Evolutionary conservation across 2,888 invertebrate species (phyloP).

Genomic region (Alcis repandata): DNA sequence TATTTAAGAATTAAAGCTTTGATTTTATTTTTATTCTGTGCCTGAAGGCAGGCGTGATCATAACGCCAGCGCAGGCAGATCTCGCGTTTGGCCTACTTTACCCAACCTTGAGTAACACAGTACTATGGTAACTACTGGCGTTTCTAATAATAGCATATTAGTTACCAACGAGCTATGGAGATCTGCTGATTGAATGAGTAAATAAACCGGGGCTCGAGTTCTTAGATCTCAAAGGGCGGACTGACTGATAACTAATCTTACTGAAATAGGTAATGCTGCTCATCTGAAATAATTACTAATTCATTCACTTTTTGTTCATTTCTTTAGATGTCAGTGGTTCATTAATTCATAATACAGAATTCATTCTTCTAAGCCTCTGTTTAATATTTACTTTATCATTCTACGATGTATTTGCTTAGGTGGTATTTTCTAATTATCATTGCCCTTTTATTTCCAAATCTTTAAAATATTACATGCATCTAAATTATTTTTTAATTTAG

Average conservation of each 20-base stretch:
- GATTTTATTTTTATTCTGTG: background rate
- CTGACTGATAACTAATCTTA: constrained; percentile 29
- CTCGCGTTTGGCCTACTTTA: constrained; percentile 77
- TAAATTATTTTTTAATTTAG: too few relatives aligned
- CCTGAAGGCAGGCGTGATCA: background rate
- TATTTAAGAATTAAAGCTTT: too few relatives aligned
- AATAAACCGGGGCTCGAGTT: constrained; percentile 48
- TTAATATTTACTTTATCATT: too few relatives aligned
- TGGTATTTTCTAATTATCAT: too few relatives aligned
- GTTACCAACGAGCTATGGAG: constrained; percentile 62
- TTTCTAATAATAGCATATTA: constrained; percentile 75
- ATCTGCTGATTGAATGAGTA: constrained; percentile 64
- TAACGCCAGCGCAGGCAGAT: constrained; percentile 46
- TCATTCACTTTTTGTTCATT: too few relatives aligned
- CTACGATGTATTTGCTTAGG: too few relatives aligned
- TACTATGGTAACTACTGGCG: constrained; percentile 47
- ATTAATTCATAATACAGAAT: too few relatives aligned
- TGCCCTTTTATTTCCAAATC: too few relatives aligned
- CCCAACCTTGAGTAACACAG: constrained; percentile 67
- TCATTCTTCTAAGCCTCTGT: too few relatives aligned
- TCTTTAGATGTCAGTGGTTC: too few relatives aligned
- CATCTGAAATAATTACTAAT: constrained; percentile 2
- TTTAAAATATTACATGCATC: too few relatives aligned
- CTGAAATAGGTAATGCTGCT: constrained; percentile 5
- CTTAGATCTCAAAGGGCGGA: constrained; percentile 29